Conservation (phyloP, 2,797 vertebrate species). For the Steatocranus sp. region DNA sequence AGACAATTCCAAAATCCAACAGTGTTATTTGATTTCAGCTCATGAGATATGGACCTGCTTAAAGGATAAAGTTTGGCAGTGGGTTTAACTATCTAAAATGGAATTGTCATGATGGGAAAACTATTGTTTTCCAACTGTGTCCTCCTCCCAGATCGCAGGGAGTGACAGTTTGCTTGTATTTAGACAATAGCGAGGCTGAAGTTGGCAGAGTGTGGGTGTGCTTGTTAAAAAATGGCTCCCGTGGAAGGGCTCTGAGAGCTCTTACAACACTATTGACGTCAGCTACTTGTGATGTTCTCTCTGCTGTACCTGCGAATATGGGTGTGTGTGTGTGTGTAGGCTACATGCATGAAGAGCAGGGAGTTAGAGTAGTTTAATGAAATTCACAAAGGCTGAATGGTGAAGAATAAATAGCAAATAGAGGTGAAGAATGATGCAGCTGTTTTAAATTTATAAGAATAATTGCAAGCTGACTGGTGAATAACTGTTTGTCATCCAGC, state of each 20-base stretch:
- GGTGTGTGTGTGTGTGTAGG: constrained; percentile 16
- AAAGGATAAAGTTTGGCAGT: constrained; percentile 22
- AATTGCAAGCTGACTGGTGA: background rate
- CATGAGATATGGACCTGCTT: constrained; percentile 18
- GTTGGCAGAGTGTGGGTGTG: constrained; percentile 64
- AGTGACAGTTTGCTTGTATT: constrained; percentile 52
- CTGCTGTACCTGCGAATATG: constrained; percentile 2
- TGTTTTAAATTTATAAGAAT: background rate
- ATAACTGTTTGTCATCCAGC: background rate
- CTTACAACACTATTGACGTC: constrained; percentile 61
- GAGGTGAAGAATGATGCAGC: background rate
- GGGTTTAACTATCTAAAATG: constrained; percentile 20
- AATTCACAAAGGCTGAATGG: constrained; percentile 12
- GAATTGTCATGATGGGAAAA: constrained; percentile 24
- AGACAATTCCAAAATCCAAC: constrained; percentile 21
- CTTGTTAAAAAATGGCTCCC: constrained; percentile 60
- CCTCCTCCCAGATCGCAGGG: constrained; percentile 20
- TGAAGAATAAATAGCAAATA: constrained; percentile 11
- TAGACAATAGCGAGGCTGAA: constrained; percentile 61
- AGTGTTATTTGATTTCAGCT: constrained; percentile 42
- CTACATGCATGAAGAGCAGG: background rate
- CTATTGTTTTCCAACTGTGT: constrained; percentile 29
- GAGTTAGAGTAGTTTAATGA: constrained; percentile 1
- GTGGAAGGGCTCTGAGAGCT: constrained; percentile 55
- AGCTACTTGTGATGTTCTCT: constrained; percentile 55